These are phyloP conservation scores for Falco biarmicus DNA, from an alignment of 2,797 vertebrate species.

Conservation along the genomic window DNA sequence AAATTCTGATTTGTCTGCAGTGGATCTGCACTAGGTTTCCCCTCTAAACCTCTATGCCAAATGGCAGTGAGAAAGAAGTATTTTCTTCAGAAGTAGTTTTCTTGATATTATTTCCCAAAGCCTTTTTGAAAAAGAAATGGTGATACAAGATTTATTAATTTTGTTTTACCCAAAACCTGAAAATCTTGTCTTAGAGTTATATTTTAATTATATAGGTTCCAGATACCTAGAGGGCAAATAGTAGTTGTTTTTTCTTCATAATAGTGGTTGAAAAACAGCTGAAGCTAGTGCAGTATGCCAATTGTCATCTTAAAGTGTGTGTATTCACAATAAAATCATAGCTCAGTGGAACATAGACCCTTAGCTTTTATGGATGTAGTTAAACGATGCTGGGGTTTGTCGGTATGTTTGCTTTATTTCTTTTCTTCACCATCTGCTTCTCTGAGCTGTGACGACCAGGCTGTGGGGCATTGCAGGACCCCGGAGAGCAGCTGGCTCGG, in stretches of 20 bases:
- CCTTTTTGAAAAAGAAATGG: not conserved
- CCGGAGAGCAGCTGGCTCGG: rapidly evolving
- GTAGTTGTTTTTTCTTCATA: not conserved
- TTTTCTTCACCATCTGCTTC: not conserved
- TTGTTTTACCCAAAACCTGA: not conserved
- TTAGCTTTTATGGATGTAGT: not conserved
- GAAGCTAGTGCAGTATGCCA: not conserved
- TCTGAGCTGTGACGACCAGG: rapidly evolving
- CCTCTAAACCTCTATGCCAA: not conserved
- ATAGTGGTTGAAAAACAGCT: not conserved
- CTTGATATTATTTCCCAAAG: not conserved
- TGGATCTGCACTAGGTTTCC: not conserved
- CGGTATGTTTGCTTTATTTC: not conserved
- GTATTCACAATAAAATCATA: not conserved
- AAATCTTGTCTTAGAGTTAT: not conserved
- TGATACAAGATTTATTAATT: not conserved
- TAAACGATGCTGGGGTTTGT: not conserved
- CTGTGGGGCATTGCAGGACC: not conserved
- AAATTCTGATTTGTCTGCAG: not conserved
- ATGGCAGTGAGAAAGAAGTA: not conserved
- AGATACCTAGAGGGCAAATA: not conserved
- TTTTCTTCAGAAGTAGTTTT: not conserved
- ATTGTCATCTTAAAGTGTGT: not conserved
- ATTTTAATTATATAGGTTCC: not conserved
- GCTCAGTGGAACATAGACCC: not conserved